Evolutionary conservation across 2,113 vertebrate species (phyloP).

Genomic region (Triplophysa rosa): DNA sequence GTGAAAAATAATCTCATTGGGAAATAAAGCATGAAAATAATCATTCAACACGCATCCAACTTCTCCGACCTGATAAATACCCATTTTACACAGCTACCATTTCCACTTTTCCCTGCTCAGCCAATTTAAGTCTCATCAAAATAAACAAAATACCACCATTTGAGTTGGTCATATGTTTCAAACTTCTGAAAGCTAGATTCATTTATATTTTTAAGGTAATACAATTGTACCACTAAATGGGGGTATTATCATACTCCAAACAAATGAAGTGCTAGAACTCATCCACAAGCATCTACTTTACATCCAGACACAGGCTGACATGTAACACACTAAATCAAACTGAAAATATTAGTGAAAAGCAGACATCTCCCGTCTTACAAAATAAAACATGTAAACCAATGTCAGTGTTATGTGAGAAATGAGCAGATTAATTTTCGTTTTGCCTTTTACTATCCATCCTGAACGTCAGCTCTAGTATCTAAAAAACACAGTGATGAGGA

Average conservation of each 20-base stretch:
- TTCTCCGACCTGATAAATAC: not conserved
- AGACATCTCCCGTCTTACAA: conserved; percentile 4
- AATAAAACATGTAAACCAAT: not conserved
- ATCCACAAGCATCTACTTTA: conserved; percentile 32
- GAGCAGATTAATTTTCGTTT: not conserved
- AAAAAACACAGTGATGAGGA: conserved; percentile 31
- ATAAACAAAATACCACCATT: not conserved
- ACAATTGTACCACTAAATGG: not conserved
- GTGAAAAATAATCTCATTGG: conserved; percentile 40
- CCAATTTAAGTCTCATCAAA: not conserved
- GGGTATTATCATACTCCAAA: conserved; percentile 25
- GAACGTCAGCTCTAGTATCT: not conserved
- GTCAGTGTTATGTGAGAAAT: not conserved
- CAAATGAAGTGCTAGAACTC: conserved; percentile 9
- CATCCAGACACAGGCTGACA: conserved; percentile 38
- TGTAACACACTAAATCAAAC: conserved; percentile 15
- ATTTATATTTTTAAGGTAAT: not conserved
- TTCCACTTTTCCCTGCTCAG: not conserved
- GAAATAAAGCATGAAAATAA: conserved; percentile 29
- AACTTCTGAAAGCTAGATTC: not conserved
- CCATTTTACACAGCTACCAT: not conserved
- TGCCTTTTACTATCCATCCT: not conserved
- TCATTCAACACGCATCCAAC: not conserved
- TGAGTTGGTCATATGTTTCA: not conserved
- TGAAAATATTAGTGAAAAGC: not conserved